Evolutionary conservation across 2,113 vertebrate genomes (phyloP).

Genomic region (Atrichornis clamosus): DNA sequence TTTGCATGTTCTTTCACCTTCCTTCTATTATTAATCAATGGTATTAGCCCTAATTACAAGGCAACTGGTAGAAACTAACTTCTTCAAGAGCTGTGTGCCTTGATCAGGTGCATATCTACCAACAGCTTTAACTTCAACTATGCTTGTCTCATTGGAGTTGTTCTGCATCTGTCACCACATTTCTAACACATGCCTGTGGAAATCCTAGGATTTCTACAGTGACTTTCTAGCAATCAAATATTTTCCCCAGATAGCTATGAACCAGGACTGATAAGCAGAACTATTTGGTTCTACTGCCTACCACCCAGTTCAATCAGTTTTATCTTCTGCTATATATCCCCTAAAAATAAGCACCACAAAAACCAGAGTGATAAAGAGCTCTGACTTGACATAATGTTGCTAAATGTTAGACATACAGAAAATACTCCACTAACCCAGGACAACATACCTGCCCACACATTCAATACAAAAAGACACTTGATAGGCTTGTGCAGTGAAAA

Average conservation of each 20-base stretch:
- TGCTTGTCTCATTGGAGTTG: not conserved
- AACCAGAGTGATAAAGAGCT: not conserved
- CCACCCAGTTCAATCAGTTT: not conserved
- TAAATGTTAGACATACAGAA: not conserved
- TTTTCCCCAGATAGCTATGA: not conserved
- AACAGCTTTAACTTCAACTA: not conserved
- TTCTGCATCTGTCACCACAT: not conserved
- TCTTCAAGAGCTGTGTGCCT: not conserved
- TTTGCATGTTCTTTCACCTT: not conserved
- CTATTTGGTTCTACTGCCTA: not conserved
- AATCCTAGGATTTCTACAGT: not conserved
- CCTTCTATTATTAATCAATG: not conserved
- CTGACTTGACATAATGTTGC: not conserved
- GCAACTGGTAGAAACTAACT: not conserved
- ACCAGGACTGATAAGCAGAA: not conserved
- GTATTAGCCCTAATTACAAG: not conserved
- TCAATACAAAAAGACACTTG: not conserved
- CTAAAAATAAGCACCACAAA: slow-evolving; percentile 10
- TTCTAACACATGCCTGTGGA: not conserved
- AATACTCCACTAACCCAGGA: not conserved
- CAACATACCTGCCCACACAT: not conserved
- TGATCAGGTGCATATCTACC: not conserved
- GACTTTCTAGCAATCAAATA: not conserved
- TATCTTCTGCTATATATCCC: not conserved
- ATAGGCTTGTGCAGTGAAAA: not conserved